These are phyloP conservation scores for Drosophila persimilis DNA, from an alignment of 1,140 invertebrate genomes.

Conservation along the genomic window DNA sequence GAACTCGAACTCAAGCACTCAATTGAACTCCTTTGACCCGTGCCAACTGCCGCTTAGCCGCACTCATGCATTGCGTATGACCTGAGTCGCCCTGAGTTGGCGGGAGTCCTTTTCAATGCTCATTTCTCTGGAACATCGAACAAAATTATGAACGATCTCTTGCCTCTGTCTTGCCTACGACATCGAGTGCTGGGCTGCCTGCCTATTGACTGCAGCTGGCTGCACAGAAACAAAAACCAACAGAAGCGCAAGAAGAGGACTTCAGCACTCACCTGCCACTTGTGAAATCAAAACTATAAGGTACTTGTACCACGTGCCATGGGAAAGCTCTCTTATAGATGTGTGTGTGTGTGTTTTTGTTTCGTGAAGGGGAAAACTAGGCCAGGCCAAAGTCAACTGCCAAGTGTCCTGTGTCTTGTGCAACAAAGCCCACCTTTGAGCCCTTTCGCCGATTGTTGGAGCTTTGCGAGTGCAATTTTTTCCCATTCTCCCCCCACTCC, in stretches of 20 bases:
- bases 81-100: too few species aligned
- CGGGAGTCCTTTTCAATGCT: conserved; percentile 11
- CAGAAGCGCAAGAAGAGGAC: conserved; percentile 15
- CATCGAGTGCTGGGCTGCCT: conserved; percentile 6
- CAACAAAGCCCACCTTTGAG: conserved; percentile 26
- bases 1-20: conserved; percentile 22
- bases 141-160: conserved; percentile 23
- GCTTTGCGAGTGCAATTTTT: conserved; percentile 19
- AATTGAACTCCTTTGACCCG: conserved; percentile 39
- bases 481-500: background rate
- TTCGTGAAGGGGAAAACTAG: conserved; percentile 20
- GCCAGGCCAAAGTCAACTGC: conserved; percentile 24
- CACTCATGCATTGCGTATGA: conserved; percentile 15
- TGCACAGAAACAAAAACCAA: conserved; percentile 27
- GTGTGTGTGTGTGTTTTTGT: conserved; percentile 9
- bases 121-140: conserved; percentile 17
- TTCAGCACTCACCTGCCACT: conserved; percentile 55
- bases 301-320: background rate
- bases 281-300: conserved; percentile 54
- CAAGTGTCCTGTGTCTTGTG: conserved; percentile 35
- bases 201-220: conserved; percentile 24
- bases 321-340: conserved; percentile 2
- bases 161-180: background rate
- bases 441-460: conserved; percentile 29
- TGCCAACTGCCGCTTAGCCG: conserved; percentile 34